Percentiles rank a stretch among this genome's conserved stretches.
Conservation (phyloP, 1,140 invertebrate species). For the Heliconius himera region DNA sequence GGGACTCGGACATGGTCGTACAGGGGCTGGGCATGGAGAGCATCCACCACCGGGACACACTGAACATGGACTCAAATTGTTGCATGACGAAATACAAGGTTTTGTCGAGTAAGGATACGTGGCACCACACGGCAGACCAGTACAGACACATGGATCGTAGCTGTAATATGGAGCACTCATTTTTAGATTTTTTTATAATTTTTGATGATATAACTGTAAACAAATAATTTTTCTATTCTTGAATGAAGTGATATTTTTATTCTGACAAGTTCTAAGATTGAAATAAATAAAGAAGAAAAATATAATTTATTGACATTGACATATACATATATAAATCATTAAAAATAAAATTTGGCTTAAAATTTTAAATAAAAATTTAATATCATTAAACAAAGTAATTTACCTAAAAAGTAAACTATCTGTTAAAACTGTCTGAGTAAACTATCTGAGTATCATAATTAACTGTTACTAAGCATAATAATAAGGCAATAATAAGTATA, state of each 20-base stretch:
- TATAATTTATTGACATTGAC: slow-evolving; percentile 6
- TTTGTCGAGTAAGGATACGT: slow-evolving; percentile 68
- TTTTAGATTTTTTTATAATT: slow-evolving; percentile 10
- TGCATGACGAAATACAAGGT: slow-evolving; percentile 59
- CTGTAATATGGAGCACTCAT: slow-evolving; percentile 34
- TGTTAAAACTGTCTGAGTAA: too few species aligned
- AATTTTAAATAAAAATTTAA: slow-evolving; percentile 26
- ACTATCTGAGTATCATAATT: slow-evolving; percentile 3
- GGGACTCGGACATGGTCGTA: slow-evolving; percentile 63
- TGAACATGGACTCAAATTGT: slow-evolving; percentile 61
- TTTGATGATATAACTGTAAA: neutral
- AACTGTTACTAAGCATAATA: neutral
- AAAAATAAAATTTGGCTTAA: slow-evolving; percentile 13
- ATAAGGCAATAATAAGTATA: neutral
- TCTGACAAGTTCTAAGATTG: slow-evolving; percentile 3
- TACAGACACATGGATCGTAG: slow-evolving; percentile 68
- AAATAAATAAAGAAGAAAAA: neutral
- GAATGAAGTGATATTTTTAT: neutral
- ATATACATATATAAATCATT: neutral
- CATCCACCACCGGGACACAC: slow-evolving; percentile 70
- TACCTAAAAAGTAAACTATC: slow-evolving; percentile 16
- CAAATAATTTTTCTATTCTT: neutral
- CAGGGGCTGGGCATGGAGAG: slow-evolving; percentile 68
- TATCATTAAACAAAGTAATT: neutral
- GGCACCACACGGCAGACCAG: slow-evolving; percentile 64